phyloP scores from a whole-genome alignment of 2,888 invertebrate species.

The Frankliniella intonsa region DNA sequence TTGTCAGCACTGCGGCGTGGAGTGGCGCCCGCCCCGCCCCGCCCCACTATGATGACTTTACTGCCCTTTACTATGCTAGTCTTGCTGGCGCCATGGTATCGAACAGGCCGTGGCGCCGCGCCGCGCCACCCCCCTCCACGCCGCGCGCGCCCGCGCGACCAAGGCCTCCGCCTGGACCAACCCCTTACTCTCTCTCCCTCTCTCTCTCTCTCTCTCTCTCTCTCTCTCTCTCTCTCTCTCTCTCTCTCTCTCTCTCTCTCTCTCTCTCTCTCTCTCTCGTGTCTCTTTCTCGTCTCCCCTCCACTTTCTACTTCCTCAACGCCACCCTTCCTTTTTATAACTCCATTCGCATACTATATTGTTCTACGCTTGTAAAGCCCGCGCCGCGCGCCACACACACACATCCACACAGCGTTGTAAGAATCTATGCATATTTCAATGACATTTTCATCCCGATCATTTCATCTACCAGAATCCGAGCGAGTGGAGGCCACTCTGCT shows the following conservation, averaged over 20 bases:
- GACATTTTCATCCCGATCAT: too few species aligned
- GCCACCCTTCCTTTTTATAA: too few species aligned
- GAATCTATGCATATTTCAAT: too few species aligned
- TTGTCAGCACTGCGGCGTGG: neutral
- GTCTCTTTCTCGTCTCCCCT: neutral
- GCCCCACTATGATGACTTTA: slow-evolving; percentile 4
- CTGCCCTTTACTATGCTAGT: slow-evolving; percentile 22
- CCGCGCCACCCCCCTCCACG: neutral
- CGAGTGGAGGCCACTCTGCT: too few species aligned
- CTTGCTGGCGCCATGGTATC: slow-evolving; percentile 15
- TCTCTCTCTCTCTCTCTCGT: neutral
- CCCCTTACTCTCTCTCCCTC: neutral
- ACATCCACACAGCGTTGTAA: too few species aligned
- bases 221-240: slow-evolving; percentile 5
- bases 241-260: slow-evolving; percentile 14
- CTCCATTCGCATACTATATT: too few species aligned
- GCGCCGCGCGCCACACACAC: too few species aligned
- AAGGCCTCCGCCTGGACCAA: neutral
- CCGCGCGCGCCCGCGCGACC: neutral
- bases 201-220: neutral
- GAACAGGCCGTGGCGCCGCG: neutral
- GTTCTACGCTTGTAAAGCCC: too few species aligned
- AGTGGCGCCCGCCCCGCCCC: neutral
- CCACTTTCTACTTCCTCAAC: neutral
- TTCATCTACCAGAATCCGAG: too few species aligned